Conservation (phyloP, 2,113 vertebrate genomes). For the Thermophis baileyi region DNA sequence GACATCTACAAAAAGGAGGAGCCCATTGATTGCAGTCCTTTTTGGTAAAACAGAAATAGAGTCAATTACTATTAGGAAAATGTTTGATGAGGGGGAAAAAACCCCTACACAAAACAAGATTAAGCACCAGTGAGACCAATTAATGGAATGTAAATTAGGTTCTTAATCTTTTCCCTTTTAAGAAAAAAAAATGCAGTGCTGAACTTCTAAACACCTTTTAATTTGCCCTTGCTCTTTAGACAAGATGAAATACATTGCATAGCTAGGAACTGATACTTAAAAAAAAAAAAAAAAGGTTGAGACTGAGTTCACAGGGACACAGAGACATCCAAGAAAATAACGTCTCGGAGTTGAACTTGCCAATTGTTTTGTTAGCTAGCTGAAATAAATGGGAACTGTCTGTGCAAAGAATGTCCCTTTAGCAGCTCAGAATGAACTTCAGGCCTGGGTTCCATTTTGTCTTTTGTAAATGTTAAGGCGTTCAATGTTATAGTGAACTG, state of each 20-base stretch:
- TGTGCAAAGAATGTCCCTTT: constrained; percentile 71
- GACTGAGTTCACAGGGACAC: constrained; percentile 19
- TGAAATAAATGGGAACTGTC: constrained; percentile 74
- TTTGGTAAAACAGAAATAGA: constrained; percentile 5
- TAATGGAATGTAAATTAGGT: neutral
- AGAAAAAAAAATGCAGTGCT: constrained; percentile 12
- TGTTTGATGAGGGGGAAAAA: neutral
- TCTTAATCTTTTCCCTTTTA: neutral
- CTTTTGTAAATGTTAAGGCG: constrained; percentile 76
- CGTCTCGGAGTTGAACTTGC: constrained; percentile 56
- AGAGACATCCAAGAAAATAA: constrained; percentile 49
- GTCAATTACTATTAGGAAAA: neutral
- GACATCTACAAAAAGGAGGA: neutral
- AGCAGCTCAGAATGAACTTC: constrained; percentile 76
- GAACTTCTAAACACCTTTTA: constrained; percentile 6
- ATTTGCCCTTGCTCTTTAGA: constrained; percentile 14
- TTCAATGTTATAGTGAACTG: constrained; percentile 71
- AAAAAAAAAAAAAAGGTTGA: constrained; percentile 4
- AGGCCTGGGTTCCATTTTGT: constrained; percentile 73
- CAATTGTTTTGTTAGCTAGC: constrained; percentile 69
- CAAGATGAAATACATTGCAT: constrained; percentile 36
- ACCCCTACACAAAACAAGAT: neutral
- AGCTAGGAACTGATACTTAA: constrained; percentile 3
- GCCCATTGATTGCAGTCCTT: neutral
- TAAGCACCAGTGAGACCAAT: accelerated